Conservation (phyloP, 2,888 invertebrate genomes). For the Electrophaes corylata region DNA sequence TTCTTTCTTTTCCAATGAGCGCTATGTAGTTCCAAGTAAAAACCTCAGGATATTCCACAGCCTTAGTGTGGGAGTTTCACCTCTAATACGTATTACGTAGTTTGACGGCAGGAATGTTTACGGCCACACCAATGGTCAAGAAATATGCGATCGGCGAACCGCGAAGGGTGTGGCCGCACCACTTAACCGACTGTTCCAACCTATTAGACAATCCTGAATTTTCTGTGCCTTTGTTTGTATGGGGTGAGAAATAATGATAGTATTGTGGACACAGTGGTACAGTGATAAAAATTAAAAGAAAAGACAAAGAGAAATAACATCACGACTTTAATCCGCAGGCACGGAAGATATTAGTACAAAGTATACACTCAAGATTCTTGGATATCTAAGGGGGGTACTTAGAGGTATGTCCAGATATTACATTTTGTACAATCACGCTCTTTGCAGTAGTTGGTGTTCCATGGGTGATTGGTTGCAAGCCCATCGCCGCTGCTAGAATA, state of each 20-base stretch:
- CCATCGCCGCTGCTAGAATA: too few species aligned
- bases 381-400: too few species aligned
- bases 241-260: background rate
- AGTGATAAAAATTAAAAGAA: background rate
- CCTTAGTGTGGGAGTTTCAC: background rate
- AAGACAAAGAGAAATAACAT: too few species aligned
- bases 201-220: slow-evolving; percentile 29
- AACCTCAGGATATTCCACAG: background rate
- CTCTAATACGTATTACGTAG: background rate
- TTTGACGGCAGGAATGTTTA: slow-evolving; percentile 17
- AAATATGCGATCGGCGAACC: slow-evolving; percentile 29
- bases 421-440: too few species aligned
- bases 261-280: background rate
- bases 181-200: slow-evolving; percentile 35
- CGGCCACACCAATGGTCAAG: slow-evolving; percentile 22
- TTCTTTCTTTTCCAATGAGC: too few species aligned
- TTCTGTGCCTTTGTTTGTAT: slow-evolving; percentile 12
- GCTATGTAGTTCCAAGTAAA: too few species aligned
- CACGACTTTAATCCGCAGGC: too few species aligned
- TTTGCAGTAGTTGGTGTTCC: too few species aligned
- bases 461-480: too few species aligned
- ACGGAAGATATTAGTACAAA: too few species aligned
- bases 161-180: slow-evolving; percentile 39
- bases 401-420: too few species aligned
- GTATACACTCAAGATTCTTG: too few species aligned